Evolutionary conservation across 2,888 invertebrate species (phyloP), one percentile per base, ranked within the genome.

Genomic region (Hydrotaea diabolus): DNA sequence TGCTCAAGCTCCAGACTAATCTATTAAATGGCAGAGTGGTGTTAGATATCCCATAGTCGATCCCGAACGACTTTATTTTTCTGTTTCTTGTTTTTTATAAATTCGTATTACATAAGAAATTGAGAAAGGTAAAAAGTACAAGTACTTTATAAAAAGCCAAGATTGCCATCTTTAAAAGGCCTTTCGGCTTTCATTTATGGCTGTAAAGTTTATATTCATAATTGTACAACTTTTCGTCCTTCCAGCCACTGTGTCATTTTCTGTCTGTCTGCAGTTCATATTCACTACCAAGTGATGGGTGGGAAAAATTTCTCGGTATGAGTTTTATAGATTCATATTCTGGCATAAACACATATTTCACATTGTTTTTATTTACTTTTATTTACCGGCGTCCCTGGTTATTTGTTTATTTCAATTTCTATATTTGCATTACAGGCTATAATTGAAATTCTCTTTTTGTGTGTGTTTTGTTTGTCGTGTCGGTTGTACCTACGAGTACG

Each of bases 341-440:
- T 39, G 43, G 26, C 17, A 53, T 74, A 76, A 13, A 64, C 53
- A 64, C 36, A 53, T 53, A 36, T 53, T 31, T 53, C 36, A 77
- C 62, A 46, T 64, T 31, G 1, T 64, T 76, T 19, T 43, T 53
- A 76, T 77, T 77, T 77, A 55, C 71, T 7, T 77, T 77, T 77
- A 71, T 77, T 69, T 77, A 71, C 77, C 49, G 31, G 62, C 4
- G 49, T 7, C 11, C 26, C 39, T 9, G 11, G 23, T 59, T 59
- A 4, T 78, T 78, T 72, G 11, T 53, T 49, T 62, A 49, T 64
- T 49, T 62, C 53, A 15, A 64, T 79, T 73, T 79, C n/a, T 79
- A 55, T n/a, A n/a, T 79, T 73, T 79, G 62, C 39, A 53, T 62
- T 62, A 73, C 53, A 71, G 78, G 62, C 53, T 62, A 36, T 73